phyloP scores from a whole-genome alignment of 1,140 invertebrate genomes.

The Drosophila parvula region DNA sequence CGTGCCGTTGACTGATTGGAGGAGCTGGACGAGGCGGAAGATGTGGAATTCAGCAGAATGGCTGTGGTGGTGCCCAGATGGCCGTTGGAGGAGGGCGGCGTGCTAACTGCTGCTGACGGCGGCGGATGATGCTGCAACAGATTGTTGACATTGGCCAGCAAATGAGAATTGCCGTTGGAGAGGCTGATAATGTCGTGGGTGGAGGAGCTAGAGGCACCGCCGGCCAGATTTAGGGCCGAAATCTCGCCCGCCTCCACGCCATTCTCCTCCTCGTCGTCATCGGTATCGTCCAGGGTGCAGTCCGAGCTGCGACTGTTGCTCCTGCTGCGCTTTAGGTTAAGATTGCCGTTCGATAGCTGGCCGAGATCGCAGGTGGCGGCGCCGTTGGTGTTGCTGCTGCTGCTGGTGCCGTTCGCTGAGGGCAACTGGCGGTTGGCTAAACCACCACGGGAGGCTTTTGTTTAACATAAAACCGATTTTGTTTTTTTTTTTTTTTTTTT shows the following conservation, averaged over 20 bases:
- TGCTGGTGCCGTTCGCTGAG: slow-evolving; percentile 69
- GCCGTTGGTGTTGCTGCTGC: slow-evolving; percentile 37
- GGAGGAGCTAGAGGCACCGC: background rate
- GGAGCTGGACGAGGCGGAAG: slow-evolving; percentile 71
- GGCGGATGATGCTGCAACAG: slow-evolving; percentile 73
- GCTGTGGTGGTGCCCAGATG: slow-evolving; percentile 76
- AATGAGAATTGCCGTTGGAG: slow-evolving; percentile 72
- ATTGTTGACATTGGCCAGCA: slow-evolving; percentile 73
- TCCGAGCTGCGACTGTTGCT: slow-evolving; percentile 79
- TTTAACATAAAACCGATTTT: slow-evolving; percentile 56
- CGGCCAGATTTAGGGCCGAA: slow-evolving; percentile 37
- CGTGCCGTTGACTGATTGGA: slow-evolving; percentile 74
- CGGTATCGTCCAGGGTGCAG: slow-evolving; percentile 76
- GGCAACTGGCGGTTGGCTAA: slow-evolving; percentile 86
- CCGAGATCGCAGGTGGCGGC: slow-evolving; percentile 19
- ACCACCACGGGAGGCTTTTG: slow-evolving; percentile 86
- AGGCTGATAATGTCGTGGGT: slow-evolving; percentile 63
- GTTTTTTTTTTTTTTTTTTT: slow-evolving; percentile 29
- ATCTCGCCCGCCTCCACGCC: slow-evolving; percentile 17
- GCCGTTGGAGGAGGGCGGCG: slow-evolving; percentile 45
- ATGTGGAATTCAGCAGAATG: slow-evolving; percentile 75
- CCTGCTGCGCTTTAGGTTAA: slow-evolving; percentile 37
- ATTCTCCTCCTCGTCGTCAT: slow-evolving; percentile 50
- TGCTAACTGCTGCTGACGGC: slow-evolving; percentile 25
- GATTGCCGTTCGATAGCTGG: slow-evolving; percentile 50